Percentiles rank a stretch among this genome's conserved stretches.
phyloP scores from a whole-genome alignment of 1,140 invertebrate species.

The Hirudo medicinalis region DNA sequence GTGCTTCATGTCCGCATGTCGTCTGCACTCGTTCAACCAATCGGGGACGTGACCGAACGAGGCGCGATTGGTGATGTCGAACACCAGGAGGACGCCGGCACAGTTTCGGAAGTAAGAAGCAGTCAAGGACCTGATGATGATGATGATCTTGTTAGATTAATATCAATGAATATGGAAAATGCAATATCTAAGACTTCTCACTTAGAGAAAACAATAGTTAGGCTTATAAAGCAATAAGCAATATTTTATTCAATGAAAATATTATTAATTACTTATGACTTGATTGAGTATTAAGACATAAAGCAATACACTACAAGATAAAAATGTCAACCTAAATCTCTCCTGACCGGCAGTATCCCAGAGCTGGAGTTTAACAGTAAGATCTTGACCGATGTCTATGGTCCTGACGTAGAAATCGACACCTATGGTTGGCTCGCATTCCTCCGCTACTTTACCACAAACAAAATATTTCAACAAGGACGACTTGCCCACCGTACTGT shows the following conservation, averaged over 20 bases:
- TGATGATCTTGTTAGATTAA: neutral
- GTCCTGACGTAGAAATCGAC: slow-evolving; percentile 7
- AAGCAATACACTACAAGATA: no score
- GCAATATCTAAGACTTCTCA: neutral
- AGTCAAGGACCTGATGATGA: neutral
- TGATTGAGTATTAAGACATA: neutral
- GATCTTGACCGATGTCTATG: neutral
- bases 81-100: neutral
- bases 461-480: slow-evolving; percentile 7
- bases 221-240: neutral
- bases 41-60: slow-evolving; percentile 4
- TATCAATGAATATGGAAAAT: neutral
- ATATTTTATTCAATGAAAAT: no score
- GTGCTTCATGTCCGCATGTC: neutral
- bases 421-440: slow-evolving; percentile 2
- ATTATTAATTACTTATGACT: neutral
- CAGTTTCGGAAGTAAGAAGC: slow-evolving; percentile 5
- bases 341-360: slow-evolving; percentile 47
- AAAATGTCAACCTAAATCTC: slow-evolving; percentile 31
- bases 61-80: slow-evolving; percentile 7
- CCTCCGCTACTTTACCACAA: neutral
- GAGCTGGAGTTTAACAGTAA: slow-evolving; percentile 30
- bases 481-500: slow-evolving; percentile 6
- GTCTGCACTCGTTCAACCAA: slow-evolving; percentile 10
- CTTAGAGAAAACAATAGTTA: neutral